Conservation (phyloP, 2,888 invertebrate genomes). For the Leucoma salicis region DNA sequence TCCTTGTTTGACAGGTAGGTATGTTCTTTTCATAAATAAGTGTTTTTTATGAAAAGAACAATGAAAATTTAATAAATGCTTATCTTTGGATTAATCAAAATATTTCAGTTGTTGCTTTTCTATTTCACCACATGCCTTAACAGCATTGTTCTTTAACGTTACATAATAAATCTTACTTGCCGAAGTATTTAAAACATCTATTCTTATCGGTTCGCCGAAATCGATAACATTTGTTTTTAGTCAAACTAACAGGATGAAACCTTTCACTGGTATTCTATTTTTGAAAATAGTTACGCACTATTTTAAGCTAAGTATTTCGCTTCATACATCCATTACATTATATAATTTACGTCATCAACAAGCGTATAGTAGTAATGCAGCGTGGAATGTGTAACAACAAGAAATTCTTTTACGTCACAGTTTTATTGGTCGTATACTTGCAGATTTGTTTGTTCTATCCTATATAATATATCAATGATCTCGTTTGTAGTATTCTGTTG, state of each 20-base stretch:
- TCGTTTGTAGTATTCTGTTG: neutral
- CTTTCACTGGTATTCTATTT: conserved; percentile 1
- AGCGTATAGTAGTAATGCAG: conserved; percentile 11
- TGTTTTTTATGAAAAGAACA: too few species aligned
- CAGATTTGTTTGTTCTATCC: conserved; percentile 2
- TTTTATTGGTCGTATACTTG: conserved; percentile 9
- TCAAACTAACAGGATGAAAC: conserved; percentile 3
- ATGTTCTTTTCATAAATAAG: too few species aligned
- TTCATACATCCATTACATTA: conserved; percentile 12
- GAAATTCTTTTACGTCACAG: conserved; percentile 20
- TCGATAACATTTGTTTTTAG: conserved; percentile 6
- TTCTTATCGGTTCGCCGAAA: conserved; percentile 10
- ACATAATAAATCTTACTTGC: conserved; percentile 2
- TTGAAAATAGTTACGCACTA: conserved; percentile 3
- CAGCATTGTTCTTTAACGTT: conserved; percentile 10
- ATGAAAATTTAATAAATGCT: too few species aligned
- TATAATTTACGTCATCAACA: conserved; percentile 10
- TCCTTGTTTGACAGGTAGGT: too few species aligned
- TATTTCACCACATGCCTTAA: neutral
- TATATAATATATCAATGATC: neutral
- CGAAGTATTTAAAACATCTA: conserved; percentile 1
- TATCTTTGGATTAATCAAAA: too few species aligned
- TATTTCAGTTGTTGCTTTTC: neutral
- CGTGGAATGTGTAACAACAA: conserved; percentile 20
- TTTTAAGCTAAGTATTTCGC: conserved; percentile 4